Evolutionary conservation across 1,140 invertebrate species (phyloP).

Genomic region (Aphelenchoides fujianensis): DNA sequence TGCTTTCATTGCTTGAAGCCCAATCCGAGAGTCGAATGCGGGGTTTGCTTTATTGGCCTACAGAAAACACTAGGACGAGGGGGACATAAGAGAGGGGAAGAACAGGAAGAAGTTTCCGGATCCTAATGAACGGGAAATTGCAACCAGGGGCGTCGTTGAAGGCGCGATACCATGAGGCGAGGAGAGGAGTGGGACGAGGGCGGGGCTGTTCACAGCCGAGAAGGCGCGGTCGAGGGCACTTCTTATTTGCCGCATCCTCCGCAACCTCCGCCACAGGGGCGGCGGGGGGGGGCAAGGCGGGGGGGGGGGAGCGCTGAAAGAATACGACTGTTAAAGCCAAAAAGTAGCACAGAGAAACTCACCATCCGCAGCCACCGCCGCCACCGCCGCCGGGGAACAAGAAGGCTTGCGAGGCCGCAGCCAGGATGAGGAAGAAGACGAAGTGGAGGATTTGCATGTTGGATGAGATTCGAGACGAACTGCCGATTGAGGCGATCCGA

Average conservation of each 20-base stretch:
- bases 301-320: constrained; percentile 19
- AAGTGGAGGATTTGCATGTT: constrained; percentile 15
- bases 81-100: background rate
- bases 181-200: background rate
- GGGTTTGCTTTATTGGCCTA: background rate
- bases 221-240: background rate
- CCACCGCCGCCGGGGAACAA: constrained; percentile 22
- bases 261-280: background rate
- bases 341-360: constrained; percentile 20
- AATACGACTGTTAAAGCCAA: constrained; percentile 19
- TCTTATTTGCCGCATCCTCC: constrained; percentile 19
- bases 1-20: too few relatives aligned
- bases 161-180: background rate
- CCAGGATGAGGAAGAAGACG: background rate
- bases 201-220: background rate
- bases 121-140: background rate
- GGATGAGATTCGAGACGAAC: background rate
- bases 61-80: background rate
- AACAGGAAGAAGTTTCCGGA: too few relatives aligned
- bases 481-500: too few relatives aligned
- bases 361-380: constrained; percentile 24
- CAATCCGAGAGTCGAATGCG: background rate
- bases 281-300: constrained; percentile 12
- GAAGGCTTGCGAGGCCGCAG: constrained; percentile 12
- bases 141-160: background rate